Evolutionary conservation across 2,797 vertebrate species (phyloP), one percentile per base, ranked within the genome.

Genomic region (Crax fasciolata): DNA sequence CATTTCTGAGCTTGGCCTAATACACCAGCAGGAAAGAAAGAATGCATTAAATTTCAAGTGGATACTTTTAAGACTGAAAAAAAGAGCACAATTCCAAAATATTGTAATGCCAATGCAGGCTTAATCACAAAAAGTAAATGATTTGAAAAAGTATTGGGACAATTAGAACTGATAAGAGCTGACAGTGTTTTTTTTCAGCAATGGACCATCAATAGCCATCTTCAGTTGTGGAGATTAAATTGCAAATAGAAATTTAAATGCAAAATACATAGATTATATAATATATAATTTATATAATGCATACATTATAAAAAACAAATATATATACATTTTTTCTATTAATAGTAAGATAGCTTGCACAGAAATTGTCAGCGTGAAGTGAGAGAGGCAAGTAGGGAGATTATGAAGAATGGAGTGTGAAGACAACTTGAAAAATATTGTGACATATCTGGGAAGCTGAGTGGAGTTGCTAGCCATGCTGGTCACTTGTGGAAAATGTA

Each of bases 41-140:
- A 83, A 77, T 77, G 77, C 49, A 61, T 83, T 74, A 79, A 79
- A 90, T 61, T 32, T 55, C 93, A 89, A 63, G 63, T 28, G 32
- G 21, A 59, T 25, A 61, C 59, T 67, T 88, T 43, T 54, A 91
- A 68, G 30, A 73, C 17, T 43, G 57, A 82, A 74, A 32, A 75
- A 82, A 90, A 57, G 48, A 38, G 23, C 16, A 16, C 63, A 32
- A 17, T 92, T 95, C 85, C 32, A 87, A 74, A 89, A 80, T 67
- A 83, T 1, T 76, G 11, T 58, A 62, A 48, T 54, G 54, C 10
- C 43, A 48, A 35, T 38, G 10, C 28, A 35, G 48, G 58, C 23
- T 32, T 67, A 79, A 57, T 32, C 68, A 67, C 20, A 83, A 48
- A 77, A 70, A 72, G 55, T 68, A 52, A 46, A 49, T 35, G 1